Evolutionary conservation across 2,113 vertebrate genomes (phyloP), one percentile per base, ranked within the genome.

Genomic region (Pelusios castaneus): DNA sequence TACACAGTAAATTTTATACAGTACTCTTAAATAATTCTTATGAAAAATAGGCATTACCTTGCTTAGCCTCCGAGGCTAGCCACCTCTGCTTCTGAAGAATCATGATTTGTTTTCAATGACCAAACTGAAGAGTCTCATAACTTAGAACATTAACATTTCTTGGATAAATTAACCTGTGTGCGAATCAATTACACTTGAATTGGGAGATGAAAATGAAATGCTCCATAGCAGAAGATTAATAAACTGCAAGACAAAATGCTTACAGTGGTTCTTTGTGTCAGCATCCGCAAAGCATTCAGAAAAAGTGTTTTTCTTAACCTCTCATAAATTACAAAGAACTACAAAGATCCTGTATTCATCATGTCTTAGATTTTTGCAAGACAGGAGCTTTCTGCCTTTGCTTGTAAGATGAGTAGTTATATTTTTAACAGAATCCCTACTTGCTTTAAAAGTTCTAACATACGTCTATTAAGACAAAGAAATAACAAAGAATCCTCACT

Each of bases 301-400:
- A 31, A 8, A 76, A 75, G 22, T 51, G 79, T 2, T 12, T 78
- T n/a, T 31, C 51, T 43, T 82, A 51, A 0, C 1, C 0, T 49
- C 70, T 31, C 43, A 54, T 70, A 8, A 70, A 49, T 11, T n/a
- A 47, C 47, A 2, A 3, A 29, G 60, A 63, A 52, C 16, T 41
- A 4, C 70, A 41, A 25, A 81, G 45, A 38, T 25, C 73, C 56
- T 8, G 34, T 7, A 6, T 10, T 67, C 29, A 63, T 43, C 13
- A 54, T 51, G 27, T n/a, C 1, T 67, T 60, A 22, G 2, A 47
- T 51, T 86, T n/a, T 60, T 58, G 7, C 24, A 12, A 52, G 11
- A 0, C 10, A 21, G 17, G 2, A 81, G 52, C 43, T 60, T n/a
- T 3, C 8, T n/a, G 29, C 25, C 43, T 70, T 60, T 47, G 47